These are phyloP conservation scores for Sus scrofa DNA, from an alignment of 2,113 vertebrate species.

Conservation along the genomic window DNA sequence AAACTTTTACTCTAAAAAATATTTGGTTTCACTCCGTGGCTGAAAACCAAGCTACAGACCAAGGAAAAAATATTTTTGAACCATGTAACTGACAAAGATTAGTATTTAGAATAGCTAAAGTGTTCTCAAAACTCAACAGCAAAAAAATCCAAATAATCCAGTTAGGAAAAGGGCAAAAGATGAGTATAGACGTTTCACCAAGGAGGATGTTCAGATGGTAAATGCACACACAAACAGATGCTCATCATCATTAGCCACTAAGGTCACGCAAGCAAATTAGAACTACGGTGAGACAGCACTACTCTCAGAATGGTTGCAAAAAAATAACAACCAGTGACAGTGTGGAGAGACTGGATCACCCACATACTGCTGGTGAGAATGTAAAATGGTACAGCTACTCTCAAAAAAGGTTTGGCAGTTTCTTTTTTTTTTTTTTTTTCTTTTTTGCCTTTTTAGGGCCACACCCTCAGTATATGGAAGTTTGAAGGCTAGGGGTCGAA, in stretches of 20 bases:
- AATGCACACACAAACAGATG: not conserved
- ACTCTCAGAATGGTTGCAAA: not conserved
- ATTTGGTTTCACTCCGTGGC: conserved; percentile 29
- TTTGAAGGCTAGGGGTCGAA: too few species aligned
- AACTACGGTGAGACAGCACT: not conserved
- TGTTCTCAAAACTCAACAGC: conserved; percentile 27
- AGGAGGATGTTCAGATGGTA: not conserved
- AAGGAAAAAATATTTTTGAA: conserved; percentile 55
- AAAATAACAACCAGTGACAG: not conserved
- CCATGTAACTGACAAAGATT: not conserved
- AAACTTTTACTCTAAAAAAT: conserved; percentile 61
- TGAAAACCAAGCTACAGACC: conserved; percentile 59
- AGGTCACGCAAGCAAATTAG: accelerated
- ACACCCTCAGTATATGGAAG: too few species aligned
- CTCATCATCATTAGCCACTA: not conserved
- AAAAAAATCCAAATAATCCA: conserved; percentile 28
- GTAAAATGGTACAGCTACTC: too few species aligned
- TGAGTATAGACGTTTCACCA: not conserved
- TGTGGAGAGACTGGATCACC: not conserved
- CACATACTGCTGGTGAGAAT: not conserved
- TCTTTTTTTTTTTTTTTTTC: not conserved
- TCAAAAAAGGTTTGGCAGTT: not conserved
- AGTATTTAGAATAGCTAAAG: conserved; percentile 47
- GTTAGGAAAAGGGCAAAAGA: not conserved
- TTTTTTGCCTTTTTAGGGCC: too few species aligned